Percentiles rank a stretch among this genome's conserved stretches.
Evolutionary conservation across 2,797 vertebrate species (phyloP).

Genomic region (Silurus aristotelis): DNA sequence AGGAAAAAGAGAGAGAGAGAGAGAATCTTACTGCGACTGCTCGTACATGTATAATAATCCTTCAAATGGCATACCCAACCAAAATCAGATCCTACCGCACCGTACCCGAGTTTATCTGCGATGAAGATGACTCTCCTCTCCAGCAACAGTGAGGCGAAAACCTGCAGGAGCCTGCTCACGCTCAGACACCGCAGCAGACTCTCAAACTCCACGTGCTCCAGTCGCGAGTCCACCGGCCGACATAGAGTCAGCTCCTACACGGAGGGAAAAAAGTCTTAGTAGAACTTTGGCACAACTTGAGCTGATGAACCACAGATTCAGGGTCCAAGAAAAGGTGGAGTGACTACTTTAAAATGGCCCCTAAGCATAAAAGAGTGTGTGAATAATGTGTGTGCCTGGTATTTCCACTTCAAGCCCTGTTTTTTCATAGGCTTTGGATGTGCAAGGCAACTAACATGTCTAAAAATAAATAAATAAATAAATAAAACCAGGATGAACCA

Average conservation of each 20-base stretch:
- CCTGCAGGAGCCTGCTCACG: conserved; percentile 79
- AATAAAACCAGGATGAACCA: not conserved
- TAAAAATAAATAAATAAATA: too few relatives aligned
- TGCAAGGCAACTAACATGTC: too few relatives aligned
- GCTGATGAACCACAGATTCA: not conserved
- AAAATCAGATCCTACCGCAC: not conserved
- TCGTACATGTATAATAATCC: too few relatives aligned
- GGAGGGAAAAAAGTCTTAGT: not conserved
- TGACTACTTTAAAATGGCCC: too few relatives aligned
- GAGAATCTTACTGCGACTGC: not conserved
- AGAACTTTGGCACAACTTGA: not conserved
- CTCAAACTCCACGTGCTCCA: conserved; percentile 95
- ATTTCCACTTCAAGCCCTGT: too few relatives aligned
- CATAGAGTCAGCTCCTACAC: conserved; percentile 88
- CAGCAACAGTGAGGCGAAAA: conserved; percentile 92
- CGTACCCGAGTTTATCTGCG: conserved; percentile 91
- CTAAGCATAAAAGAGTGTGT: too few relatives aligned
- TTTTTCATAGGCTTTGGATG: too few relatives aligned
- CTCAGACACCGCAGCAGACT: conserved; percentile 90
- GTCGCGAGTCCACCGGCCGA: conserved; percentile 88
- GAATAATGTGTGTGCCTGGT: too few relatives aligned
- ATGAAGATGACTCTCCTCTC: conserved; percentile 96
- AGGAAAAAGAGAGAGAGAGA: conserved; percentile 5
- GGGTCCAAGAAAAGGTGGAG: too few relatives aligned
- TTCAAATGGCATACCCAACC: not conserved